phyloP scores from a whole-genome alignment of 2,113 vertebrate species.

The Mesoclemmys tuberculata region DNA sequence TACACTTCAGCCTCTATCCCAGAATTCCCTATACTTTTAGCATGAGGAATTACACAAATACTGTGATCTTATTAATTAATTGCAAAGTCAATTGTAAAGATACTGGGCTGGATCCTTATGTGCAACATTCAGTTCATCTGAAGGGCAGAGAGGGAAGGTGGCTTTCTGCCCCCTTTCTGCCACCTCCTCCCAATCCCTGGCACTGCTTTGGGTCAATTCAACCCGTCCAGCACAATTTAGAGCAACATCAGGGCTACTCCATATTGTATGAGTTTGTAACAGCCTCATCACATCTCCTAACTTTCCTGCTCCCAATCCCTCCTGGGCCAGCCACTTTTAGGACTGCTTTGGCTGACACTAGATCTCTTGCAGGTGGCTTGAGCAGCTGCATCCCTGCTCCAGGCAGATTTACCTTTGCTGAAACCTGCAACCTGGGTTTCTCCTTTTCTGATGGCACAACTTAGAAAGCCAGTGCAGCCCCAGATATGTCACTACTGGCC shows the following conservation, averaged over 20 bases:
- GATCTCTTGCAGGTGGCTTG: accelerated
- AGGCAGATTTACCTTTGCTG: accelerated
- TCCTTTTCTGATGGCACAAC: background rate
- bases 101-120: accelerated
- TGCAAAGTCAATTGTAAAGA: background rate
- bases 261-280: background rate
- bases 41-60: background rate
- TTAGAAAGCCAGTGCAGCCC: background rate
- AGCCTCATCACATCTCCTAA: background rate
- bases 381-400: accelerated
- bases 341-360: accelerated
- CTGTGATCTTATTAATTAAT: background rate
- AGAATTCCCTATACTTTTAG: background rate
- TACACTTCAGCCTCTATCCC: background rate
- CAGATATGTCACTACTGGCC: background rate
- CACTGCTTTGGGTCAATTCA: accelerated
- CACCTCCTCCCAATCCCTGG: background rate
- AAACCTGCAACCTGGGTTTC: accelerated
- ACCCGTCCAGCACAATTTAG: accelerated
- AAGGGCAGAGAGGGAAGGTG: background rate
- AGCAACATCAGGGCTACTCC: background rate
- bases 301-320: accelerated
- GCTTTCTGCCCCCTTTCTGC: background rate
- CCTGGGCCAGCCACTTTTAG: accelerated
- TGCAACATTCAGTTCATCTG: background rate